phyloP scores from a whole-genome alignment of 2,113 vertebrate species.

The Xyrauchen texanus region DNA sequence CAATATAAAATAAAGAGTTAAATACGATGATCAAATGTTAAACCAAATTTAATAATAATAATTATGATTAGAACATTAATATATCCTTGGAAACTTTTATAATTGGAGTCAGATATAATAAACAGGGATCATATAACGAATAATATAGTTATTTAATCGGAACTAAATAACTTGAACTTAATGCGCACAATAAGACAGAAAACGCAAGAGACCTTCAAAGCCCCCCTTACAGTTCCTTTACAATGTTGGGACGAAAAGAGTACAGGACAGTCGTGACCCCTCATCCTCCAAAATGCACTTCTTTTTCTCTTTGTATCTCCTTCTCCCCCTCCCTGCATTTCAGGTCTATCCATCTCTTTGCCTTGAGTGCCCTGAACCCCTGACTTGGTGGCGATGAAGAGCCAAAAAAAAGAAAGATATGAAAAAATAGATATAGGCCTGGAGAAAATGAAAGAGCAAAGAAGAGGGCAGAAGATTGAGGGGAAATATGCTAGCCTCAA shows the following conservation, averaged over 20 bases:
- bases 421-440: neutral
- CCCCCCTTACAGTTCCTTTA: no score
- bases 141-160: no score
- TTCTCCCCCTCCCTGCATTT: neutral
- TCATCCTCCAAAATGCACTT: neutral
- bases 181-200: no score
- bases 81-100: no score
- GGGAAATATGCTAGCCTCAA: neutral
- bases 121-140: no score
- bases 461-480: neutral
- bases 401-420: neutral
- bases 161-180: no score
- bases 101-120: no score
- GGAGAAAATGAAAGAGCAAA: neutral
- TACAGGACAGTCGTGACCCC: neutral
- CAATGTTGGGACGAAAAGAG: neutral
- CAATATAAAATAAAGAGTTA: no score
- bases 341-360: constrained; percentile 35
- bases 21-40: no score
- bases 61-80: no score
- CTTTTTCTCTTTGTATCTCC: constrained; percentile 19
- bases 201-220: no score
- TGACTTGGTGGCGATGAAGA: constrained; percentile 10
- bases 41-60: no score
- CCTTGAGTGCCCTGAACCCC: neutral